These are phyloP conservation scores for Drosophila yakuba DNA, from an alignment of 1,140 invertebrate species.

Conservation along the genomic window DNA sequence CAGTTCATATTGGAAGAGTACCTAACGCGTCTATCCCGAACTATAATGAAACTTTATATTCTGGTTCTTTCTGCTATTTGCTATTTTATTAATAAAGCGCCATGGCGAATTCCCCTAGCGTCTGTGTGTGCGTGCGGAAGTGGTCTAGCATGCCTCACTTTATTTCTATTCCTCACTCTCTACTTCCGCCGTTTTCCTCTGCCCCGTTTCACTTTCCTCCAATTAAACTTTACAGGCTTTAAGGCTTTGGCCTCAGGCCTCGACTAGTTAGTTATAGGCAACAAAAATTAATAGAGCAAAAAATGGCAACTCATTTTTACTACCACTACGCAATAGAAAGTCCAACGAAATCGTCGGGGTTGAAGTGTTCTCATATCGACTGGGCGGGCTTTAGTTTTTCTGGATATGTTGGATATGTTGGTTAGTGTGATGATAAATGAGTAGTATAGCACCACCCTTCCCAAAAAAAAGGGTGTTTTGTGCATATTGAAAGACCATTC, in stretches of 20 bases:
- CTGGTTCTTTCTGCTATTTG: conserved; percentile 51
- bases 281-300: conserved; percentile 80
- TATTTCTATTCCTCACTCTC: conserved; percentile 51
- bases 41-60: not conserved
- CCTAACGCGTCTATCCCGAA: not conserved
- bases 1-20: not conserved
- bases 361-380: not conserved
- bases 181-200: conserved; percentile 7
- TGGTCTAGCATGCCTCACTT: conserved; percentile 65
- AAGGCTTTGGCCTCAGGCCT: conserved; percentile 42
- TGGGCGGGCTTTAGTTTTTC: not conserved
- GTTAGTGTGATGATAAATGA: not conserved
- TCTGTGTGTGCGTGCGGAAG: conserved; percentile 59
- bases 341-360: not conserved
- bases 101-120: conserved; percentile 27
- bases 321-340: conserved; percentile 26
- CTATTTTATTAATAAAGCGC: conserved; percentile 71
- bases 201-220: conserved; percentile 28
- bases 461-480: too few relatives aligned
- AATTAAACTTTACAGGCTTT: conserved; percentile 76
- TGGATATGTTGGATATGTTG: not conserved
- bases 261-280: conserved; percentile 46
- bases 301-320: conserved; percentile 71
- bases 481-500: too few relatives aligned
- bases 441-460: too few relatives aligned